Evolutionary conservation across 2,888 invertebrate genomes (phyloP), one percentile per base, ranked within the genome.

Genomic region (Dasypogon diadema): DNA sequence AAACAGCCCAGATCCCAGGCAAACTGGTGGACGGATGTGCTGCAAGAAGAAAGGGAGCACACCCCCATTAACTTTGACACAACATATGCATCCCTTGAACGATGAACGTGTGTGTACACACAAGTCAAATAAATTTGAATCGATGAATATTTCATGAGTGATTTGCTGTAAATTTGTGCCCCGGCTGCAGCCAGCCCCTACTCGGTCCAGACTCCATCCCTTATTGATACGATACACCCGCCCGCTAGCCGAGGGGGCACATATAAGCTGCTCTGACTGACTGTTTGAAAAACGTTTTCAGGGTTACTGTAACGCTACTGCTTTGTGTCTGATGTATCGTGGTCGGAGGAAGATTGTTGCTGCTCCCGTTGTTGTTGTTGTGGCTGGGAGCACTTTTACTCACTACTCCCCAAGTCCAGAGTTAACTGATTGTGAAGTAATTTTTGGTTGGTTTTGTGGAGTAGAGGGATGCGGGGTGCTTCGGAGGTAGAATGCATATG

Each of bases 121-220:
- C 65, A 54, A 70, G 70, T 54, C 54, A 70, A 79, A 79, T 80
- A 79, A 78, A 79, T 79, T 79, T 79, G 79, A 81, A 80, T 79
- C 79, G 79, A 80, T 82, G 82, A 82, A 82, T 82, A 81, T 82
- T 81, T 82, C 80, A 82, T 81, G 79, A 77, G 79, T 79, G 80
- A 81, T 81, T 80, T 81, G 80, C 78, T 70, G 70, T 70, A 54
- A 70, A 70, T 70, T 70, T 70, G 70, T 54, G 70, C 70, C 70
- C 30, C 65, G 65, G 24, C 14, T 18, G 22, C 8, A 14, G 8
- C n/a, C n/a, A n/a, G 18, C 22, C 54, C 48, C 48, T 14, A 18
- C 22, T 6, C 54, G 8, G 5, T 10, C 48, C 48, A 37, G 48
- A 30, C 34, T 51, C 70, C 54, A 18, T 42, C 70, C 70, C 70